Conservation (phyloP, 1,140 invertebrate species). For the Achroia grisella region DNA sequence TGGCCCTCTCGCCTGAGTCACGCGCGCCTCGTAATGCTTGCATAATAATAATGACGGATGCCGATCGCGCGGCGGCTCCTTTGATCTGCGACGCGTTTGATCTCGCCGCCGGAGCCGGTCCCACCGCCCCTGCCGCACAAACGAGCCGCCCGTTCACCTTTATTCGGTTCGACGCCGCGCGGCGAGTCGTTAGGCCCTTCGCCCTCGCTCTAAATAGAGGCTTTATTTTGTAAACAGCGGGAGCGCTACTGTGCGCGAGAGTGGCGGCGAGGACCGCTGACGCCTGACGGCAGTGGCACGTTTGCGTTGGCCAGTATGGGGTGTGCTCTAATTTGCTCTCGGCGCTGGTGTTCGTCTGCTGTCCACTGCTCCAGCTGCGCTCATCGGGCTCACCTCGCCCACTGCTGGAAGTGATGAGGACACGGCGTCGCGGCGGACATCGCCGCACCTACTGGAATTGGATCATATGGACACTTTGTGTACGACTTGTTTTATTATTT, state of each 20-base stretch:
- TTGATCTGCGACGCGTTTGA: constrained; percentile 68
- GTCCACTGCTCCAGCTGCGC: constrained; percentile 5
- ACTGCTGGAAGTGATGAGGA: constrained; percentile 32
- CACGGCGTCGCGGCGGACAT: constrained; percentile 21
- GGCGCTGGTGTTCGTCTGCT: constrained; percentile 27
- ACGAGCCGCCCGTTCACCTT: constrained; percentile 59
- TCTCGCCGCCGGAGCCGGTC: constrained; percentile 65
- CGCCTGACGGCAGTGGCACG: constrained; percentile 12
- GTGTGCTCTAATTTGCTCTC: constrained; percentile 13
- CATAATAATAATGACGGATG: constrained; percentile 73
- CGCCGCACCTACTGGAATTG: constrained; percentile 24
- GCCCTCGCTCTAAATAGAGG: constrained; percentile 65
- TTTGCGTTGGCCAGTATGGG: constrained; percentile 14
- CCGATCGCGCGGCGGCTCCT: constrained; percentile 70
- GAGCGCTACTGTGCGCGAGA: constrained; percentile 43
- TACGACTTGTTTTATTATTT: constrained; percentile 50
- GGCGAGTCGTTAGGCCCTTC: constrained; percentile 50
- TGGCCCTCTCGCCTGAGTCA: constrained; percentile 68
- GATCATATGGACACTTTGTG: constrained; percentile 60
- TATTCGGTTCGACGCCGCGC: constrained; percentile 63
- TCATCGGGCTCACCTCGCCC: constrained; percentile 9
- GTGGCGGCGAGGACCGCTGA: constrained; percentile 9
- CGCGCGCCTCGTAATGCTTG: constrained; percentile 70
- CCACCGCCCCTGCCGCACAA: constrained; percentile 59
- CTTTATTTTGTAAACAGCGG: constrained; percentile 68